A percentile compares a stretch with the other conserved stretches of the same genome.
phyloP scores from a whole-genome alignment of 2,113 vertebrate species.

The Prolemur simus region DNA sequence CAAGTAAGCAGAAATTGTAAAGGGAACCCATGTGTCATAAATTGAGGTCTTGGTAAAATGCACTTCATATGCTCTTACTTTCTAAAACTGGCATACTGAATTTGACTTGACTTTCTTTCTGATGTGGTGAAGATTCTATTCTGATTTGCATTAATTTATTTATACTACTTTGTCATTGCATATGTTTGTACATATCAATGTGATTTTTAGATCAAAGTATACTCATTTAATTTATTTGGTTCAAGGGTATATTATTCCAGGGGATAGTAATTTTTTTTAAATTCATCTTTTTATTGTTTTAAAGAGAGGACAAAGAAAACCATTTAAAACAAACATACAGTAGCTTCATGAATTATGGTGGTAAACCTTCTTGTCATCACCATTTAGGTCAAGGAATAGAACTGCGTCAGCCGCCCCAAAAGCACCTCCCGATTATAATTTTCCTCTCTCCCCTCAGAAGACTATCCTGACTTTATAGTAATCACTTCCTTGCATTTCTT shows the following conservation, averaged over 20 bases:
- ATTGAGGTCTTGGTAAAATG: neutral
- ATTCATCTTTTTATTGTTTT: slow-evolving; percentile 21
- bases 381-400: neutral
- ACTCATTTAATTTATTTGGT: neutral
- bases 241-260: neutral
- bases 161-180: neutral
- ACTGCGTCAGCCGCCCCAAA: neutral
- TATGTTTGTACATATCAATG: neutral
- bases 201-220: neutral
- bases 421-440: neutral
- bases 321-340: neutral
- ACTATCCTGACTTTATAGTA: neutral
- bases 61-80: neutral
- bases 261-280: neutral
- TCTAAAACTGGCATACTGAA: neutral
- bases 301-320: neutral
- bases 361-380: neutral
- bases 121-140: slow-evolving; percentile 24
- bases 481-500: neutral
- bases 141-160: slow-evolving; percentile 33
- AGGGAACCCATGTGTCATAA: neutral
- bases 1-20: neutral
- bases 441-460: neutral
- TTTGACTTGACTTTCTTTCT: neutral
- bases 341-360: neutral